These are phyloP conservation scores for Fopius arisanus DNA, from an alignment of 1,140 invertebrate genomes.

Conservation along the genomic window DNA sequence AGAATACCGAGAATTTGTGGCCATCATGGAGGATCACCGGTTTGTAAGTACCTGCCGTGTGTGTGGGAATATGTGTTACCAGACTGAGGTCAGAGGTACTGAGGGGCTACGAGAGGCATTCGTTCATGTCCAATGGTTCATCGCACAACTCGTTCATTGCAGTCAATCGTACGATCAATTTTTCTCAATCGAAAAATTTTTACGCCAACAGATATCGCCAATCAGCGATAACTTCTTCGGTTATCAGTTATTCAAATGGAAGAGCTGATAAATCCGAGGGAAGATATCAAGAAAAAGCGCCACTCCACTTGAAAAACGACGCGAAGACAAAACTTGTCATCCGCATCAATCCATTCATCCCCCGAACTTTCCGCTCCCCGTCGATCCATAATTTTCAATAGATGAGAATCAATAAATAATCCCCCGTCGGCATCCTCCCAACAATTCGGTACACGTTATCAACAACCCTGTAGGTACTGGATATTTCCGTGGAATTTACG, in stretches of 20 bases:
- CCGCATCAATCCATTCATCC: too few relatives aligned
- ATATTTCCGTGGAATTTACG: conserved; percentile 11
- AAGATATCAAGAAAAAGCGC: too few relatives aligned
- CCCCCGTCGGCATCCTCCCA: background rate
- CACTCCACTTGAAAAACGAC: too few relatives aligned
- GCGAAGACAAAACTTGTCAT: too few relatives aligned
- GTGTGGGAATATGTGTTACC: background rate
- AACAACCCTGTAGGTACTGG: background rate
- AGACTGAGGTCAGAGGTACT: background rate
- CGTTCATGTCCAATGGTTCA: background rate
- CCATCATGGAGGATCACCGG: background rate
- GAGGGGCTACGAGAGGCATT: background rate
- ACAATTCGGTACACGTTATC: conserved; percentile 15
- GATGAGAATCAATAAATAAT: background rate
- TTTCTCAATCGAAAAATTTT: too few relatives aligned
- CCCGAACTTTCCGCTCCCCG: too few relatives aligned
- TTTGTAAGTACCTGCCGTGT: background rate
- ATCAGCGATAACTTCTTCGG: too few relatives aligned
- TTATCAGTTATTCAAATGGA: too few relatives aligned
- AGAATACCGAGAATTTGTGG: conserved; percentile 10
- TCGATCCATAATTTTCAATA: background rate
- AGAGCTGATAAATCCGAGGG: too few relatives aligned
- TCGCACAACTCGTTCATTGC: too few relatives aligned
- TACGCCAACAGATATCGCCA: too few relatives aligned
- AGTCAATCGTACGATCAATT: background rate